These are phyloP conservation scores for Dasypogon diadema DNA, from an alignment of 2,888 invertebrate genomes.

Conservation along the genomic window DNA sequence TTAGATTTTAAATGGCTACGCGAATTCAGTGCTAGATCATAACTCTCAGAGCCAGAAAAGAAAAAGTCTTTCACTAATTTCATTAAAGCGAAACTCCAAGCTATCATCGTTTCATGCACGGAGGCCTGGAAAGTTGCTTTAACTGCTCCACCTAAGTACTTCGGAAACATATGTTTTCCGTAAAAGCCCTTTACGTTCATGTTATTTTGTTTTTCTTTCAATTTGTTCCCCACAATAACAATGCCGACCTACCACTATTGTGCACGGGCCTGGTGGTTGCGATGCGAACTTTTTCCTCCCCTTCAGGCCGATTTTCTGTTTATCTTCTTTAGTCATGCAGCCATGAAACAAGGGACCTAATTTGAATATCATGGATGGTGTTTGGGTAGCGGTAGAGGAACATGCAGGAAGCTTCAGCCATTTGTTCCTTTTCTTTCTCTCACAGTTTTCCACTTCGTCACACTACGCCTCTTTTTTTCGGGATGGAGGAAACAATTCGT, in stretches of 20 bases:
- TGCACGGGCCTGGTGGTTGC: not conserved
- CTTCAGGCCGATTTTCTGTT: conserved; percentile 35
- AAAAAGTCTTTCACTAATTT: no score
- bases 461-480: conserved; percentile 4
- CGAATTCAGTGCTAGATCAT: no score
- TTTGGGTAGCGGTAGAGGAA: not conserved
- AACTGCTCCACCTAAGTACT: conserved; percentile 51
- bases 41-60: no score
- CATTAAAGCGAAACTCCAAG: no score
- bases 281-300: conserved; percentile 21
- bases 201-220: conserved; percentile 53
- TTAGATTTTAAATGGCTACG: no score
- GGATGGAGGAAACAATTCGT: not conserved
- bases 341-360: conserved; percentile 42
- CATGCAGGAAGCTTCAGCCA: conserved; percentile 14
- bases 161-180: conserved; percentile 51
- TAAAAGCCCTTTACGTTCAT: conserved; percentile 46
- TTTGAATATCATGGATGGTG: conserved; percentile 44
- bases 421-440: conserved; percentile 13
- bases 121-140: conserved; percentile 27
- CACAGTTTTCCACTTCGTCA: conserved; percentile 25
- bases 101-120: no score
- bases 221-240: conserved; percentile 33
- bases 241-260: not conserved
- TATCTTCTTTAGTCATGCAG: conserved; percentile 35